Evolutionary conservation across 2,888 invertebrate species (phyloP), one percentile per base, ranked within the genome.

Genomic region (Copidosoma aretas): DNA sequence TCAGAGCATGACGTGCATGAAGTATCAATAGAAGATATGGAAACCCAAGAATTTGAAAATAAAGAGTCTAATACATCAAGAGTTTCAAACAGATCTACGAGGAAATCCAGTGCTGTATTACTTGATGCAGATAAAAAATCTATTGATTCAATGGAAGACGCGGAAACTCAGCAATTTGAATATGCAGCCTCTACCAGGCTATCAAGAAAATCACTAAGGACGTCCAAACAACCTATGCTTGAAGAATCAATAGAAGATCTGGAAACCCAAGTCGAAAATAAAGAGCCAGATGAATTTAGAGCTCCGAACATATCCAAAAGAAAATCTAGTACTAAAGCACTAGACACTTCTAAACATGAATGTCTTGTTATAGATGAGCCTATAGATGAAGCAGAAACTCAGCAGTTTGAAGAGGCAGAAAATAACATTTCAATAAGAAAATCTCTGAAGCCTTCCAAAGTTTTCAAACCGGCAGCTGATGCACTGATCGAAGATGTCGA

Each of bases 31-130:
- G 63, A 75, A 21, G 73, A 77, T 25, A 19, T 73, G 22, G 71
- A 74, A 41, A 75, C 76, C 0, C 73, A 78, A 68, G 19, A 52
- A 32, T 32, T 63, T 61, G 19, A 52, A n/a, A n/a, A n/a, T n/a
- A n/a, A n/a, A n/a, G n/a, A n/a, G n/a, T n/a, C n/a, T n/a, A n/a
- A n/a, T 41, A 41, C 8, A 41, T 41, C 14, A 10, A 8, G 14
- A 14, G 14, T 14, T 10, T 14, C 41, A 14, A 14, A 41, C 14
- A 41, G 8, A 41, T 14, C 41, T 10, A 41, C 8, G 14, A 8
- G 41, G 10, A 41, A 10, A 14, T 41, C 41, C 41, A 41, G 41
- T 41, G 14, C 41, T 8, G 14, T 8, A 41, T 41, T 14, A 41
- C 14, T 41, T 14, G 8, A 14, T 15, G 17, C 15, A 19, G 14